phyloP scores from a whole-genome alignment of 2,888 invertebrate genomes.

The Rhaphigaster nebulosa region DNA sequence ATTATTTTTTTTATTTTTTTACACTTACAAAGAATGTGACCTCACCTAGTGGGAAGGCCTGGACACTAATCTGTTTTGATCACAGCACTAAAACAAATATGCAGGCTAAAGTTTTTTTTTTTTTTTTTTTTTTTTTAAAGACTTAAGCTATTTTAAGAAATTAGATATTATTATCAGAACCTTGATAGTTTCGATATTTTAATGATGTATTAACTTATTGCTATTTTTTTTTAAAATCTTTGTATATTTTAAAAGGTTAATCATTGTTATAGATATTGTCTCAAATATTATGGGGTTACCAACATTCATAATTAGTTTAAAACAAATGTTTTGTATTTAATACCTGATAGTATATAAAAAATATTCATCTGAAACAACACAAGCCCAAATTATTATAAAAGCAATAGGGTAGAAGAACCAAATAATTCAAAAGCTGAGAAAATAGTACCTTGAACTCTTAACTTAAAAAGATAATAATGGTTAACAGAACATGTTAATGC shows the following conservation, averaged over 20 bases:
- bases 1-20: background rate
- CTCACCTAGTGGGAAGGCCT: background rate
- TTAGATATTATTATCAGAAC: background rate
- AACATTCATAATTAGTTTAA: background rate
- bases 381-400: too few relatives aligned
- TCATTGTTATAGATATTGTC: background rate
- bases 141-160: background rate
- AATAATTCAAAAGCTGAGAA: background rate
- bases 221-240: too few relatives aligned
- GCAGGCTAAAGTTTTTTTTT: background rate
- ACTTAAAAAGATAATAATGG: too few relatives aligned
- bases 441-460: too few relatives aligned
- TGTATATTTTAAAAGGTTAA: too few relatives aligned
- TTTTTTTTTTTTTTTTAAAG: background rate
- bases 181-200: too few relatives aligned
- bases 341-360: background rate
- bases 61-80: background rate
- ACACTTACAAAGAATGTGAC: background rate
- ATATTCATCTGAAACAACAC: too few relatives aligned
- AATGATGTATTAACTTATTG: too few relatives aligned
- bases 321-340: background rate
- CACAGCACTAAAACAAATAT: background rate
- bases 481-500: background rate
- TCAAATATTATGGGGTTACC: background rate
- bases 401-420: too few relatives aligned